These are phyloP conservation scores for Microctenopoma stevenorrisi DNA, from an alignment of 2,797 vertebrate species.

Conservation along the genomic window DNA sequence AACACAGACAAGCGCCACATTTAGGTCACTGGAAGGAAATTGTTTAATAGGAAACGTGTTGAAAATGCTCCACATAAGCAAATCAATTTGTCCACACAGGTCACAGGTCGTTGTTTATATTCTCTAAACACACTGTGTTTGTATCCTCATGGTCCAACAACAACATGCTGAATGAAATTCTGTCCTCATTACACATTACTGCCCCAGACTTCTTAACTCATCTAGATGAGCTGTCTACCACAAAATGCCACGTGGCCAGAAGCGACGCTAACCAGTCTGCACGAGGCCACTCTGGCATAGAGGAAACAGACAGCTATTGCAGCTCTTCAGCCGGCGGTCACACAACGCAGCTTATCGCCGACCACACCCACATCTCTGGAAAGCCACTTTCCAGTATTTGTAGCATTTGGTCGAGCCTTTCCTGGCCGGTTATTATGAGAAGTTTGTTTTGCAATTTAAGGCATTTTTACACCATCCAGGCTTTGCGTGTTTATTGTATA, in stretches of 20 bases:
- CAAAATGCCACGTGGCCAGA: neutral
- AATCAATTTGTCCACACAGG: neutral
- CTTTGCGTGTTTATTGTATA: too few species aligned
- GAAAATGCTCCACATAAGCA: neutral
- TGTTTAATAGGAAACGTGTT: neutral
- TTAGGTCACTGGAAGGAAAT: neutral
- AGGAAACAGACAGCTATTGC: slow-evolving; percentile 8
- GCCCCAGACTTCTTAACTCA: slow-evolving; percentile 4
- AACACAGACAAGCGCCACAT: slow-evolving; percentile 7
- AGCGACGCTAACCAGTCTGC: slow-evolving; percentile 1
- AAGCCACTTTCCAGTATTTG: neutral
- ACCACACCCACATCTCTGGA: neutral
- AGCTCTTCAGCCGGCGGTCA: slow-evolving; percentile 13
- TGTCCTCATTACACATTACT: slow-evolving; percentile 2
- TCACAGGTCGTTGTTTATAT: neutral
- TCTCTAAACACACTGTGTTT: neutral
- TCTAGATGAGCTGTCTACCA: slow-evolving; percentile 1
- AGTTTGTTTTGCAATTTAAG: too few species aligned
- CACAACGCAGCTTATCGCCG: slow-evolving; percentile 2
- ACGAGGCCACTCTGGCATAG: slow-evolving; percentile 19
- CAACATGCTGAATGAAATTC: neutral
- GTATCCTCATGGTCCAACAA: neutral
- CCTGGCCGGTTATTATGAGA: too few species aligned
- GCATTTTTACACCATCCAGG: too few species aligned
- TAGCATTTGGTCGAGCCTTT: neutral